Evolutionary conservation across 2,113 vertebrate genomes (phyloP).

Genomic region (Eolophus roseicapilla): DNA sequence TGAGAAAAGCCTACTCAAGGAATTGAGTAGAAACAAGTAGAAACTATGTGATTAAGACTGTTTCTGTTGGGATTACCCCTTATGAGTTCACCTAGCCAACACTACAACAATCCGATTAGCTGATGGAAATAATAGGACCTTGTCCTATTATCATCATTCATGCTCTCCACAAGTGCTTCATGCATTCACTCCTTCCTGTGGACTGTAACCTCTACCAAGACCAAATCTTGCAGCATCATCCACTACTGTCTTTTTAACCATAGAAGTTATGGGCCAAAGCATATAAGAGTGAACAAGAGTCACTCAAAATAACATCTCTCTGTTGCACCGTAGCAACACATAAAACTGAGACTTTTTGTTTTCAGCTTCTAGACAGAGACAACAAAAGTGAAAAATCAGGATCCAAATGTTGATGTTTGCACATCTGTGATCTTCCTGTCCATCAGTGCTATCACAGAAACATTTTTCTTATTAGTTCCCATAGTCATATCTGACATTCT

Average conservation of each 20-base stretch:
- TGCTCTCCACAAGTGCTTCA: neutral
- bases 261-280: neutral
- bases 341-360: neutral
- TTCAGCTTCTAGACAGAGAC: neutral
- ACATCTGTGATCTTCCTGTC: neutral
- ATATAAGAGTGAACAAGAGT: neutral
- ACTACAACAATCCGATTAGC: neutral
- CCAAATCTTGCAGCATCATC: neutral
- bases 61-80: neutral
- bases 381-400: neutral
- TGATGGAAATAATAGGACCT: neutral
- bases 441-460: neutral
- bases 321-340: neutral
- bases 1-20: neutral
- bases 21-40: neutral
- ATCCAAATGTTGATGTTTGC: neutral
- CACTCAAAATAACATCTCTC: neutral
- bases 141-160: neutral
- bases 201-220: neutral
- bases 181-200: neutral
- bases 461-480: neutral
- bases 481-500: neutral
- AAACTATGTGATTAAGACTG: neutral
- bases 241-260: neutral
- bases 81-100: neutral